phyloP scores from a whole-genome alignment of 2,113 vertebrate species.

The Falcunculus frontatus region DNA sequence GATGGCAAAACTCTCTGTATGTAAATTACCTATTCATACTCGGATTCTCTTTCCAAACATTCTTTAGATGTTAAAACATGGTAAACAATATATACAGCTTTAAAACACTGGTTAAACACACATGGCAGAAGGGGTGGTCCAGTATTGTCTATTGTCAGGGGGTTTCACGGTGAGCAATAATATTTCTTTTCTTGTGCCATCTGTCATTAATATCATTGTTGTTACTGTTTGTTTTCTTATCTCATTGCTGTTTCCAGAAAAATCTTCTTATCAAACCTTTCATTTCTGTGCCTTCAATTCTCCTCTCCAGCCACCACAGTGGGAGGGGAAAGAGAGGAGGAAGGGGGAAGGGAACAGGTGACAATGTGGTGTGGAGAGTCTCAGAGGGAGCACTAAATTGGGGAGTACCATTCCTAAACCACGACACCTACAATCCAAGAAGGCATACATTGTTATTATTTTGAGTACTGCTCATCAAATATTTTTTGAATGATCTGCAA shows the following conservation, averaged over 20 bases:
- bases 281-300: background rate
- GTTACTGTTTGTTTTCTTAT: background rate
- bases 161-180: rapidly evolving
- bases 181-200: background rate
- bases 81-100: background rate
- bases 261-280: background rate
- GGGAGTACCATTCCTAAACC: background rate
- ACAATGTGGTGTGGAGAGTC: background rate
- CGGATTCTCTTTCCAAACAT: background rate
- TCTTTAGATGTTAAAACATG: background rate
- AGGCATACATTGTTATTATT: background rate
- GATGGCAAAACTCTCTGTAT: background rate
- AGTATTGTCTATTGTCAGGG: background rate
- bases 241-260: background rate
- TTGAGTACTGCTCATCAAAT: background rate
- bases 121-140: background rate
- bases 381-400: background rate
- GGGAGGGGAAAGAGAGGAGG: background rate
- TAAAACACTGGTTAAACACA: background rate
- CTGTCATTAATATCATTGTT: background rate
- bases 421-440: background rate
- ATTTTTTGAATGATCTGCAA: background rate
- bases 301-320: background rate
- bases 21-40: background rate
- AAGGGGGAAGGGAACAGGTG: no score